A percentile compares a stretch with the other conserved stretches of the same genome.
Conservation (phyloP, 2,888 invertebrate species). For the Oligia fasciuncula region DNA sequence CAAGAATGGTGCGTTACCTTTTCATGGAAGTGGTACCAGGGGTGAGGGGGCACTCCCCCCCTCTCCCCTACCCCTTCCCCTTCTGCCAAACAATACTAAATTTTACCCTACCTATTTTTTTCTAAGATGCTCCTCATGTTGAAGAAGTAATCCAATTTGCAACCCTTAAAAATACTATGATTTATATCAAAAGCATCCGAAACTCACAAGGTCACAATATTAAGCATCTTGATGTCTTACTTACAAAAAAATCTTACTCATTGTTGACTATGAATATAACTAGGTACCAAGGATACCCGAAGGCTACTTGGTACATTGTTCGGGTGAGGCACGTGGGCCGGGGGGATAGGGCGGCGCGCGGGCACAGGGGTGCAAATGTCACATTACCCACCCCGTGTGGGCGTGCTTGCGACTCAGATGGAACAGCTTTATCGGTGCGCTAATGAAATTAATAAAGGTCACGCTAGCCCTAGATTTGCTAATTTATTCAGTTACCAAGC, state of each 20-base stretch:
- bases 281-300: constrained; percentile 59
- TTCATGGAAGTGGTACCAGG: too few relatives aligned
- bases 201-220: constrained; percentile 1
- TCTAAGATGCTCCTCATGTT: background rate
- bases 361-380: constrained; percentile 76
- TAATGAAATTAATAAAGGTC: constrained; percentile 78
- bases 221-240: constrained; percentile 15
- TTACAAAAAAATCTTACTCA: constrained; percentile 52
- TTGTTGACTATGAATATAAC: constrained; percentile 70
- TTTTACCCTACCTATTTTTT: background rate
- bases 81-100: too few relatives aligned
- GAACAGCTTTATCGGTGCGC: constrained; percentile 69
- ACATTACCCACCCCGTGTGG: constrained; percentile 76
- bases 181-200: constrained; percentile 7
- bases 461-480: constrained; percentile 66
- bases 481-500: constrained; percentile 29
- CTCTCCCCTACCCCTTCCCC: too few relatives aligned
- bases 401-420: constrained; percentile 69
- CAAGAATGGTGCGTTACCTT: too few relatives aligned
- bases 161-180: background rate
- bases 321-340: constrained; percentile 72
- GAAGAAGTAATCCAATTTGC: background rate
- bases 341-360: constrained; percentile 53
- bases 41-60: too few relatives aligned
- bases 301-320: constrained; percentile 68